phyloP scores from a whole-genome alignment of 2,888 invertebrate species.

The Chaitophorus viminalis region DNA sequence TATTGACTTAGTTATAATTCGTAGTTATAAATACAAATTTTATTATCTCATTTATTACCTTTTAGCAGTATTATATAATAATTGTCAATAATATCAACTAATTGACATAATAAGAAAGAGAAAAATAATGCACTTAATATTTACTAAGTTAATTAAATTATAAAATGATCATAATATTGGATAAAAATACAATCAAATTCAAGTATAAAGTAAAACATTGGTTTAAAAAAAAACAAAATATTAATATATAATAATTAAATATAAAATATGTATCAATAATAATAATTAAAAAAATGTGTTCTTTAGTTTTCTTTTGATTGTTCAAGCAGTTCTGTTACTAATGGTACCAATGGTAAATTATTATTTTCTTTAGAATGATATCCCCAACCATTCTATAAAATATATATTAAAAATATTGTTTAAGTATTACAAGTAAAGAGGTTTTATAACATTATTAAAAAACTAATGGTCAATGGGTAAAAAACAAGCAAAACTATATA shows the following conservation, averaged over 20 bases:
- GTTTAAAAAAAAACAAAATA: slow-evolving; percentile 1
- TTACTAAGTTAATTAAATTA: no score
- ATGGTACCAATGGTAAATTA: slow-evolving; percentile 47
- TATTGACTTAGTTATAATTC: no score
- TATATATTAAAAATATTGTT: neutral
- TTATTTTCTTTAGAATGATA: slow-evolving; percentile 18
- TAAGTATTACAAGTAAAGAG: neutral
- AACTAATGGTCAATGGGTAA: no score
- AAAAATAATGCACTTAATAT: no score
- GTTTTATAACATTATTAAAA: no score
- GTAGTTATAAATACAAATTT: no score
- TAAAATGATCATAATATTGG: no score
- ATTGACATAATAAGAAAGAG: no score
- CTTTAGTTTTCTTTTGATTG: neutral
- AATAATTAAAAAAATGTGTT: neutral
- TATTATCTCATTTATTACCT: no score
- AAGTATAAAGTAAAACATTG: neutral
- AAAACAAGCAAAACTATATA: no score
- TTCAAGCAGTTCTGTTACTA: slow-evolving; percentile 40
- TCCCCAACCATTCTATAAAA: slow-evolving; percentile 7
- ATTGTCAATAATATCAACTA: no score
- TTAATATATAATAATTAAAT: neutral
- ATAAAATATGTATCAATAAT: neutral
- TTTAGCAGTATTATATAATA: no score
- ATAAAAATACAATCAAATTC: neutral